These are phyloP conservation scores for Parnassius glacialis DNA, from an alignment of 2,888 invertebrate species.

Conservation along the genomic window DNA sequence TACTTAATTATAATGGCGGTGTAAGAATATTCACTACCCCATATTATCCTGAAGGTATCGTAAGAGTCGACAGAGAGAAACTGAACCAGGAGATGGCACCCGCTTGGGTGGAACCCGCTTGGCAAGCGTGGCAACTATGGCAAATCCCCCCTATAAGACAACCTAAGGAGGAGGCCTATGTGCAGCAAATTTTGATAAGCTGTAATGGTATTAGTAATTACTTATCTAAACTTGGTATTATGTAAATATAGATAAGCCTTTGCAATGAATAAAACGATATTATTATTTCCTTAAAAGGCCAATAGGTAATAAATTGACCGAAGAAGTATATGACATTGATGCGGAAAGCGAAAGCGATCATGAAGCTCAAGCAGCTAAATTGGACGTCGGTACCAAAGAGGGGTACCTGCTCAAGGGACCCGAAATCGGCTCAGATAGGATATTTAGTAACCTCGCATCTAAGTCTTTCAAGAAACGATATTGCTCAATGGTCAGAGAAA, in stretches of 20 bases:
- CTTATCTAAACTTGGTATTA: slow-evolving; percentile 3
- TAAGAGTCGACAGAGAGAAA: too few relatives aligned
- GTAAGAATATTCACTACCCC: too few relatives aligned
- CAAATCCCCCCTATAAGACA: too few relatives aligned
- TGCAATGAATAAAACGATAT: slow-evolving; percentile 17
- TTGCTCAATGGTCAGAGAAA: slow-evolving; percentile 93
- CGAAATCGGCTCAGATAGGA: slow-evolving; percentile 93
- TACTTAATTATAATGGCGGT: too few relatives aligned
- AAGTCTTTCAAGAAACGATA: slow-evolving; percentile 95
- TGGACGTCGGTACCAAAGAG: slow-evolving; percentile 91
- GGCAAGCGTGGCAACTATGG: too few relatives aligned
- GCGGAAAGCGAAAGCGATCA: slow-evolving; percentile 91
- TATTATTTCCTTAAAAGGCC: slow-evolving; percentile 47
- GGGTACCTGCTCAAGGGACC: slow-evolving; percentile 96
- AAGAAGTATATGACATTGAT: slow-evolving; percentile 95
- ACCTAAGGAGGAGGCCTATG: too few relatives aligned
- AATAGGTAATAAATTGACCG: slow-evolving; percentile 72
- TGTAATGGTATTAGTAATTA: too few relatives aligned
- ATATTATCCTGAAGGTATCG: too few relatives aligned
- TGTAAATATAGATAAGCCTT: background rate
- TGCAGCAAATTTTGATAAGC: too few relatives aligned
- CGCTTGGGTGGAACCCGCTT: too few relatives aligned
- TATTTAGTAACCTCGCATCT: slow-evolving; percentile 94
- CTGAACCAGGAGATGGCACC: too few relatives aligned
- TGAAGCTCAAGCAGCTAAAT: slow-evolving; percentile 85